Evolutionary conservation across 2,113 vertebrate species (phyloP).

Genomic region (Steatornis caripensis): DNA sequence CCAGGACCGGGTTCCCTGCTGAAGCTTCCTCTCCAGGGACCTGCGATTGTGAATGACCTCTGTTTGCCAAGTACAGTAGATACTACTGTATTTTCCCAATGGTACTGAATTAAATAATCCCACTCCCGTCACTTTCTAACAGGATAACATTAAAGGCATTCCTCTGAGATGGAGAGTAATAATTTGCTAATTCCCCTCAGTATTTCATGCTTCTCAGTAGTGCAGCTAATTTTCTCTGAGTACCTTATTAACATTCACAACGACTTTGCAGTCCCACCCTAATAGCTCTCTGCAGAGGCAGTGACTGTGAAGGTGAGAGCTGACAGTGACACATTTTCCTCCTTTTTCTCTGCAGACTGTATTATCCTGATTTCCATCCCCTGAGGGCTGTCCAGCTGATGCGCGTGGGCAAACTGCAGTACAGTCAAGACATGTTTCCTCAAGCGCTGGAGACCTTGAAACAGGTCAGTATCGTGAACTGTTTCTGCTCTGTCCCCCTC

Average conservation of each 20-base stretch:
- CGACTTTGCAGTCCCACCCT: slow-evolving; percentile 19
- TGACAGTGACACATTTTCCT: slow-evolving; percentile 31
- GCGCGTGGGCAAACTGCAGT: slow-evolving; percentile 90
- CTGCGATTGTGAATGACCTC: not conserved
- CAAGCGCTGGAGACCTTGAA: slow-evolving; percentile 84
- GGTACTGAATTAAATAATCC: not conserved
- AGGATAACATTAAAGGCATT: slow-evolving; percentile 47
- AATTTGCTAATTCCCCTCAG: slow-evolving; percentile 28
- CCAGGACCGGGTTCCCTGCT: not conserved
- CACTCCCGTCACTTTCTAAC: slow-evolving; percentile 4
- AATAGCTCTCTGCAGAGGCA: not conserved
- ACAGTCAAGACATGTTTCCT: slow-evolving; percentile 75
- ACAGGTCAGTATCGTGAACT: slow-evolving; percentile 75
- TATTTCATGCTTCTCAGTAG: slow-evolving; percentile 4
- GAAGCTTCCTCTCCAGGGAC: not conserved
- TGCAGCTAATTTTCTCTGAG: slow-evolving; percentile 50
- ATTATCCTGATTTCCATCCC: slow-evolving; percentile 86
- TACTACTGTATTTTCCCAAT: slow-evolving; percentile 4
- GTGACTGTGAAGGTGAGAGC: slow-evolving; percentile 31
- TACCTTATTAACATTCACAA: slow-evolving; percentile 55
- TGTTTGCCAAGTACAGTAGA: slow-evolving; percentile 33
- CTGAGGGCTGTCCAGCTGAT: slow-evolving; percentile 87
- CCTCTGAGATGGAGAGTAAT: slow-evolving; percentile 11
- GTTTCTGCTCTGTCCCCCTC: not conserved
- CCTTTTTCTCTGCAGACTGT: slow-evolving; percentile 71